Conservation (phyloP, 2,888 invertebrate genomes). For the Synanthedon formicaeformis region DNA sequence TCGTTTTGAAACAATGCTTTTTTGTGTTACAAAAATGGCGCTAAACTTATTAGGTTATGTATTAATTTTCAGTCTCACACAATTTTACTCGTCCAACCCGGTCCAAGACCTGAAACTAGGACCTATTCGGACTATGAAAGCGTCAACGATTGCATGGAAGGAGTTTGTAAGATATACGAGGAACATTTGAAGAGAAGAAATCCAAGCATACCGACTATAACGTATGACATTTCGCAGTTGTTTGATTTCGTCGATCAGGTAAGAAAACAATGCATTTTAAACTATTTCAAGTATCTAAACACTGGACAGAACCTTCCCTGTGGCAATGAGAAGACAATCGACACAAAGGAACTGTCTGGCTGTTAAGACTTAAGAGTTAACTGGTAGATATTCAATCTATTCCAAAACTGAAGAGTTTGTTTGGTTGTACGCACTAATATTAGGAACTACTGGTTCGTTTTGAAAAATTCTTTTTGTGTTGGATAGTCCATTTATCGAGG, state of each 20-base stretch:
- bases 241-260: constrained; percentile 98
- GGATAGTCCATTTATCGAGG: too few relatives aligned
- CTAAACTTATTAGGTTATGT: constrained; percentile 15
- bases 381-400: too few relatives aligned
- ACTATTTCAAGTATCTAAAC: background rate
- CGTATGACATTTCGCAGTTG: constrained; percentile 97
- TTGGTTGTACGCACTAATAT: too few relatives aligned
- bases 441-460: too few relatives aligned
- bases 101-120: constrained; percentile 91
- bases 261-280: constrained; percentile 11
- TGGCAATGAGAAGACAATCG: background rate
- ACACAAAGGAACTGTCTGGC: background rate
- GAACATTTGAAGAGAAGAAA: constrained; percentile 96
- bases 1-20: background rate
- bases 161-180: constrained; percentile 99
- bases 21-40: constrained; percentile 31
- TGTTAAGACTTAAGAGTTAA: too few relatives aligned
- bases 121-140: constrained; percentile 99
- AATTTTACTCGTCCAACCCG: constrained; percentile 95
- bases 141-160: constrained; percentile 98
- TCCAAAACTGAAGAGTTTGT: too few relatives aligned
- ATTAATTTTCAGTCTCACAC: constrained; percentile 88
- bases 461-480: too few relatives aligned
- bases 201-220: constrained; percentile 96
- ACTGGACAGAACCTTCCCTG: background rate